A percentile compares a stretch with the other conserved stretches of the same genome.
Evolutionary conservation across 2,113 vertebrate genomes (phyloP).

Genomic region (Zapus hudsonius): DNA sequence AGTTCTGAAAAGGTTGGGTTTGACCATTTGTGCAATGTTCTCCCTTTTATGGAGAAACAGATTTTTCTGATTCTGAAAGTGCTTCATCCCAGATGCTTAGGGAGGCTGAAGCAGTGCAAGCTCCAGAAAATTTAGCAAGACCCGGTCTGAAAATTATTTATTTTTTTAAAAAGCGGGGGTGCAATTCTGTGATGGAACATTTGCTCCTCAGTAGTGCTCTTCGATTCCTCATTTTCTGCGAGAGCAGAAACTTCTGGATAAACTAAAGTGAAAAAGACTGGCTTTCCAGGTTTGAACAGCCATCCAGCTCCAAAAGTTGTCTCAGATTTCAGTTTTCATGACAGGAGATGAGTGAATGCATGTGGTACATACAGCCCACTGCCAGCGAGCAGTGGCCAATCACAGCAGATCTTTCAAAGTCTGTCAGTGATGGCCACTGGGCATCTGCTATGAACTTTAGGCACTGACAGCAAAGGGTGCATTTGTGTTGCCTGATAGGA

Average conservation of each 20-base stretch:
- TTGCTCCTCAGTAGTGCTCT: no score
- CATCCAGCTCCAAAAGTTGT: neutral
- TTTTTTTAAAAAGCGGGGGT: no score
- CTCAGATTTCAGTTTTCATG: neutral
- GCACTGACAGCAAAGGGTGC: neutral
- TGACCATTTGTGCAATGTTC: neutral
- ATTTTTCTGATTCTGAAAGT: neutral
- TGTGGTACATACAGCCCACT: neutral
- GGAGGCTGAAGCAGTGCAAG: neutral
- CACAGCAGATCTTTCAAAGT: neutral
- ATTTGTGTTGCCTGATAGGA: neutral
- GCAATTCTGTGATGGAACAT: neutral
- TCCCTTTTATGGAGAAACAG: neutral
- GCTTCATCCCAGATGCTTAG: neutral
- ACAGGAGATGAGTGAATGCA: neutral
- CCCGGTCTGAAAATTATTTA: neutral
- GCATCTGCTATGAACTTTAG: neutral
- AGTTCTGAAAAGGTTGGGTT: neutral
- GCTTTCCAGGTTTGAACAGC: neutral
- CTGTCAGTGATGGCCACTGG: neutral
- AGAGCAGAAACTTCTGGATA: neutral
- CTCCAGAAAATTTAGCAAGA: neutral
- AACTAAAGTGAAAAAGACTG: neutral
- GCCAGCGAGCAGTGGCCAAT: neutral
- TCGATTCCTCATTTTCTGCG: neutral